These are phyloP conservation scores for Chirona hameri DNA, from an alignment of 2,888 invertebrate genomes.

Conservation along the genomic window DNA sequence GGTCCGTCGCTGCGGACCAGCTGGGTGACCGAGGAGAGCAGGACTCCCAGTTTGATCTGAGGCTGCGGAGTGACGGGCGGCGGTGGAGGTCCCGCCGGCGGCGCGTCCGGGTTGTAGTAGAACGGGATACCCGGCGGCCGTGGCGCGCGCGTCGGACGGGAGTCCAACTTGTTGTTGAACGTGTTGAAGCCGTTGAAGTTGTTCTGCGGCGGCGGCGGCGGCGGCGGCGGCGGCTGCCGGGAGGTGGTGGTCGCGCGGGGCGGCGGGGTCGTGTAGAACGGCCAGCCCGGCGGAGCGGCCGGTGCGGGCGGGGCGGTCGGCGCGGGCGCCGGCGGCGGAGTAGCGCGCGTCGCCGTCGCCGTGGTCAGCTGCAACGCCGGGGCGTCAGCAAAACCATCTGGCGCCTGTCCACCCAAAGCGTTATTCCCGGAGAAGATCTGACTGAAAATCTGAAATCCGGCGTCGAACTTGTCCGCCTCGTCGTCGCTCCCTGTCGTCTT, in stretches of 20 bases:
- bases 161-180: not conserved
- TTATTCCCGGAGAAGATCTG: slow-evolving; percentile 25
- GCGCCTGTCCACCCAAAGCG: not conserved
- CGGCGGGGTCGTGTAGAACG: slow-evolving; percentile 1
- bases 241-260: not conserved
- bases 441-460: slow-evolving; percentile 28
- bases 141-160: not conserved
- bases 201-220: too few species aligned
- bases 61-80: not conserved
- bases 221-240: not conserved
- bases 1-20: not conserved
- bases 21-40: not conserved
- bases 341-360: not conserved
- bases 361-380: not conserved
- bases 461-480: slow-evolving; percentile 8
- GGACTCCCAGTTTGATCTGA: not conserved
- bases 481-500: not conserved
- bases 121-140: not conserved
- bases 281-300: not conserved
- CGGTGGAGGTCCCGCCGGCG: not conserved
- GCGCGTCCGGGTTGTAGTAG: slow-evolving; percentile 24
- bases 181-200: not conserved
- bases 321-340: not conserved
- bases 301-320: not conserved
- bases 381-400: not conserved